phyloP scores from a whole-genome alignment of 2,113 vertebrate genomes.

The Progne subis region DNA sequence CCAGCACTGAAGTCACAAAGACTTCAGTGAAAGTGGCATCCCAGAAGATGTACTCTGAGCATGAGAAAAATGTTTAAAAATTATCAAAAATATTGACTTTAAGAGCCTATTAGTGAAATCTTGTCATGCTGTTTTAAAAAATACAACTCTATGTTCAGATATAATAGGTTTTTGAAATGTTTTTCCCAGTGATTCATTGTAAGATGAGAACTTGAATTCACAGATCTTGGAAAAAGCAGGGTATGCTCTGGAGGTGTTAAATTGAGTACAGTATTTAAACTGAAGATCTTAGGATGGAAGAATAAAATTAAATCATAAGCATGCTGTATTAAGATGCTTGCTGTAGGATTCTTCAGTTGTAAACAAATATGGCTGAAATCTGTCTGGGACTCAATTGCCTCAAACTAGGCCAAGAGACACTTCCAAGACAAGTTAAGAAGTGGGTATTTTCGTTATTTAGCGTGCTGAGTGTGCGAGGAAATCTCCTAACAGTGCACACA shows the following conservation, averaged over 20 bases:
- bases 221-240: background rate
- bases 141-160: background rate
- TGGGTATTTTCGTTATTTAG: background rate
- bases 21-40: background rate
- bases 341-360: background rate
- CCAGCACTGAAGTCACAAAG: background rate
- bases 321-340: background rate
- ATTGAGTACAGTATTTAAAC: background rate
- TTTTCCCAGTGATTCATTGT: background rate
- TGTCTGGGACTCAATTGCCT: background rate
- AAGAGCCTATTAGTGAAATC: background rate
- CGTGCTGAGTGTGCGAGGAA: fast-evolving
- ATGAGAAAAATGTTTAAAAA: background rate
- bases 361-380: background rate
- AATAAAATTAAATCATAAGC: background rate
- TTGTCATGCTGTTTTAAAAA: background rate
- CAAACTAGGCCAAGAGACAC: background rate
- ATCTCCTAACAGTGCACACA: background rate
- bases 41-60: background rate
- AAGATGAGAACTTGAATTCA: background rate
- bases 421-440: too few relatives aligned
- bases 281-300: background rate
- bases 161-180: background rate
- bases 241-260: background rate
- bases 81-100: background rate